phyloP scores from a whole-genome alignment of 2,113 vertebrate species.

The Salvelinus sp. region DNA sequence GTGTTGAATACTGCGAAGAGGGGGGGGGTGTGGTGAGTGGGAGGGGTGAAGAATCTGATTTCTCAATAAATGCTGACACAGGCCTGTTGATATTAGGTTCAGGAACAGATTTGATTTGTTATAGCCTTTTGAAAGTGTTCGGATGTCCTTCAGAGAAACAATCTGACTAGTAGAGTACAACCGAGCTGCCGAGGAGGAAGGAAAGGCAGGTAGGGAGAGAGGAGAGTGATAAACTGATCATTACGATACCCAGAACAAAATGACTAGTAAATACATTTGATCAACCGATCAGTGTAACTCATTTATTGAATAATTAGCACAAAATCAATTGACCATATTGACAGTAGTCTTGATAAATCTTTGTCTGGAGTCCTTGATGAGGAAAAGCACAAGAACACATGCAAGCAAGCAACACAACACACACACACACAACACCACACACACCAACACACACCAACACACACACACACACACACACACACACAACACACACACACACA shows the following conservation, averaged over 20 bases:
- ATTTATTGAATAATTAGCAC: not conserved
- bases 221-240: conserved; percentile 20
- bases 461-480: not conserved
- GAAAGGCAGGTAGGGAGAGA: conserved; percentile 47
- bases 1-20: conserved; percentile 73
- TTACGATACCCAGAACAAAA: not conserved
- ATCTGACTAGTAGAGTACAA: conserved; percentile 59
- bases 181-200: conserved; percentile 44
- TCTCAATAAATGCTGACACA: conserved; percentile 97
- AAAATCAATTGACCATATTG: not conserved
- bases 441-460: too few species aligned
- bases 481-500: too few species aligned
- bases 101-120: conserved; percentile 95
- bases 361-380: not conserved
- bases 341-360: not conserved
- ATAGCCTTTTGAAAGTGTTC: conserved; percentile 92
- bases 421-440: too few species aligned
- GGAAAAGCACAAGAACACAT: not conserved
- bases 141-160: conserved; percentile 87
- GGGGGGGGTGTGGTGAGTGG: conserved; percentile 48
- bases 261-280: not conserved
- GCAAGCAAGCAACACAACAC: not conserved
- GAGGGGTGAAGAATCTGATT: conserved; percentile 84
- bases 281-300: not conserved
- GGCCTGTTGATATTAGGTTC: conserved; percentile 97